Base-by-base conservation (phyloP, 2,888 invertebrate genomes). In the Sabatieria punctata region DNA sequence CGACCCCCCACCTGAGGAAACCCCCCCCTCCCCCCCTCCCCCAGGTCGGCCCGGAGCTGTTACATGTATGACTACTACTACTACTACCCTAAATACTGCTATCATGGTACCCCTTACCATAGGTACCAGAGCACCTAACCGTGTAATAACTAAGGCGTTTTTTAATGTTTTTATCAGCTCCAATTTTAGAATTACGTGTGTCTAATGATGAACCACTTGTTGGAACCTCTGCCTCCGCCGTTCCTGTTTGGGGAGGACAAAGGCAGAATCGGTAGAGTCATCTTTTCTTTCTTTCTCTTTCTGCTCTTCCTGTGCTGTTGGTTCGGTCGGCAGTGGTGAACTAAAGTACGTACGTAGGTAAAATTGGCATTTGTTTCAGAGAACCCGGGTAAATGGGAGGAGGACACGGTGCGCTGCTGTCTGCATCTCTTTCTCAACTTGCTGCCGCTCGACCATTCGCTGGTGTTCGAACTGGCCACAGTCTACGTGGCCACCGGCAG, bases 371-470 rank as follows among this genome's bases (percentile, higher is more conserved):
- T 37, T n/a, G 41, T 23, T 41, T 26, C 41, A 54, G 45, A 30
- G 26, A 60, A 70, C 4, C 63, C 69, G 33, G 71, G 70, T 1
- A 56, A 59, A 63, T 97, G 95, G 97, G 79, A 74, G 1, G 95
- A 97, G 57, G 84, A 86, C 22, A 74, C 80, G 30, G 82, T 82
- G 36, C 83, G 81, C 61, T 76, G 82, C 23, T 91, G 89, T 60
- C 70, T 97, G 2, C 77, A 80, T 55, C 71, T 93, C 2, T 82
- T 85, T 53, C 74, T 95, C 52, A 77, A 82, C 0, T 65, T 97
- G 21, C 70, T 93, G 51, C 81, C 85, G 0, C 74, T 78, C 46
- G 86, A 91, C 58, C 83, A 86, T 65, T 78, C 71, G 59, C 72
- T 78, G 1, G 76, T 80, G 54, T 76, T 77, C 54, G 76, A 78